Conservation (phyloP, 2,888 invertebrate genomes). For the Anaspis maculata region DNA sequence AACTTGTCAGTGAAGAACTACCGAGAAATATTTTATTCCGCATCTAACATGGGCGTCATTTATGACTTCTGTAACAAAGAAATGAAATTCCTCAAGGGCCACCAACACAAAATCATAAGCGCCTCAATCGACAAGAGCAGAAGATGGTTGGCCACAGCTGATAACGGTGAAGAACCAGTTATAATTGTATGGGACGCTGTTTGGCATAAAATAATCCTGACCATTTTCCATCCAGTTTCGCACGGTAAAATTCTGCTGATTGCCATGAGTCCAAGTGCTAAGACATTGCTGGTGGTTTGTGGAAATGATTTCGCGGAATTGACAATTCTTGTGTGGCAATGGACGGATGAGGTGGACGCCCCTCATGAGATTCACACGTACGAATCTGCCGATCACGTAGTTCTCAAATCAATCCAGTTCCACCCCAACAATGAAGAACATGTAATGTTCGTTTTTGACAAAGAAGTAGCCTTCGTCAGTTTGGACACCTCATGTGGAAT, state of each 20-base stretch:
- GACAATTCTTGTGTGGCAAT: too few species aligned
- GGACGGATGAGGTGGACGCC: too few species aligned
- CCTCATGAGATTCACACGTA: too few species aligned
- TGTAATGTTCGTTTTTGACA: slow-evolving; percentile 40
- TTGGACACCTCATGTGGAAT: too few species aligned
- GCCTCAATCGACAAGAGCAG: slow-evolving; percentile 46
- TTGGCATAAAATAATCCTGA: too few species aligned
- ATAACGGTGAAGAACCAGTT: slow-evolving; percentile 50
- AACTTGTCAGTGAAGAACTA: slow-evolving; percentile 45
- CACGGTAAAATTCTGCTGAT: too few species aligned
- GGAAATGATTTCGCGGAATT: too few species aligned
- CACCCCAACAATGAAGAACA: slow-evolving; percentile 38
- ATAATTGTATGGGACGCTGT: too few species aligned
- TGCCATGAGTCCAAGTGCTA: too few species aligned
- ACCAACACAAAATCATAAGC: slow-evolving; percentile 47
- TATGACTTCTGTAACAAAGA: slow-evolving; percentile 54
- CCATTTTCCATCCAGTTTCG: too few species aligned
- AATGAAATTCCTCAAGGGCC: slow-evolving; percentile 58
- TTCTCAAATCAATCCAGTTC: slow-evolving; percentile 34
- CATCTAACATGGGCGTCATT: slow-evolving; percentile 54
- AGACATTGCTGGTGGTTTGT: too few species aligned
- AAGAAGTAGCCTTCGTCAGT: slow-evolving; percentile 33
- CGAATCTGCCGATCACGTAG: too few species aligned
- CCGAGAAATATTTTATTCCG: slow-evolving; percentile 52
- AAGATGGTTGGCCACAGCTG: slow-evolving; percentile 53